Percentiles rank a stretch among this genome's conserved stretches.
Evolutionary conservation across 2,888 invertebrate species (phyloP).

Genomic region (Agrenia bidenticulata): DNA sequence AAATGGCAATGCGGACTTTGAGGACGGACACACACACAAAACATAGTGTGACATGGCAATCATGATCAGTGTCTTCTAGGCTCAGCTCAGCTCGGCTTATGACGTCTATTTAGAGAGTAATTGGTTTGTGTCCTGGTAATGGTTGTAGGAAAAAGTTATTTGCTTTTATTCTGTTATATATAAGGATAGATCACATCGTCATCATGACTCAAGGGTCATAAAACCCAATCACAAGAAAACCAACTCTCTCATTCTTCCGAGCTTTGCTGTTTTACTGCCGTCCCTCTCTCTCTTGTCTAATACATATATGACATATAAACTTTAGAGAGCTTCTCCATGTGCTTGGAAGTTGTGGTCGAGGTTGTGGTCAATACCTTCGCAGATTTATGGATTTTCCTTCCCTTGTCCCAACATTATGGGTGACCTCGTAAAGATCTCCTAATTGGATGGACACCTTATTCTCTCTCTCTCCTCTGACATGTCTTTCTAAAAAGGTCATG

Average conservation of each 20-base stretch:
- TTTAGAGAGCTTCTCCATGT: background rate
- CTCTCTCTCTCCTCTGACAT: background rate
- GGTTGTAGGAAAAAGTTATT: too few species aligned
- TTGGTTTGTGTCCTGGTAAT: background rate
- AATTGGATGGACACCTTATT: conserved; percentile 12
- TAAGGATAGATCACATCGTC: conserved; percentile 12
- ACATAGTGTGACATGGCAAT: background rate
- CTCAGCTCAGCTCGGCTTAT: background rate
- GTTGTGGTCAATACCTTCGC: background rate
- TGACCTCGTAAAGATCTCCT: conserved; percentile 7
- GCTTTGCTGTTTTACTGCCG: background rate
- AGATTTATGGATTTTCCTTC: background rate
- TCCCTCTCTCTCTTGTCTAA: background rate
- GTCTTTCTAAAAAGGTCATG: background rate
- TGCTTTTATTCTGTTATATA: background rate
- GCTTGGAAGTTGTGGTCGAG: background rate
- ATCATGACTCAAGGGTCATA: conserved; percentile 9
- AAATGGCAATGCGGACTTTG: too few species aligned
- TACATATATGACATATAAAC: background rate
- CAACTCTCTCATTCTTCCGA: conserved; percentile 2
- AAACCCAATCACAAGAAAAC: conserved; percentile 22
- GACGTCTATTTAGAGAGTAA: conserved; percentile 6
- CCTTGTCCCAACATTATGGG: background rate
- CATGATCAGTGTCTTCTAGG: too few species aligned
- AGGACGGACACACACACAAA: background rate